phyloP scores from a whole-genome alignment of 2,888 invertebrate species.

The Portevinia maculata region DNA sequence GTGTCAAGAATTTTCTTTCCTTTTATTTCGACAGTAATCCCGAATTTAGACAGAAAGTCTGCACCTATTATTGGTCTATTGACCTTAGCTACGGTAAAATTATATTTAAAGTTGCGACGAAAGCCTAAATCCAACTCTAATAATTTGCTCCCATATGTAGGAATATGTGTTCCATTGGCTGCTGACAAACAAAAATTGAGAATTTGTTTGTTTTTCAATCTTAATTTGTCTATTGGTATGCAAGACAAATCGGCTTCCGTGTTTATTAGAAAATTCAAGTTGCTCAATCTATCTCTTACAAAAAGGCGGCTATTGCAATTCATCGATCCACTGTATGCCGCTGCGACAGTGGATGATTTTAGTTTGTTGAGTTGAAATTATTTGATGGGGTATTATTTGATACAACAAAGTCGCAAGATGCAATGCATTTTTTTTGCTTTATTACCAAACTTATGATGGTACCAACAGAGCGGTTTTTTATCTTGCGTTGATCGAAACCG shows the following conservation, averaged over 20 bases:
- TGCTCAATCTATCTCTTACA: not conserved
- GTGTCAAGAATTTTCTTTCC: constrained; percentile 18
- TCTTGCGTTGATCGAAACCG: not conserved
- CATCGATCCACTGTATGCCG: not conserved
- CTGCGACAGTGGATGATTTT: not conserved
- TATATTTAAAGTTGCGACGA: constrained; percentile 1
- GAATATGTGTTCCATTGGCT: constrained; percentile 18
- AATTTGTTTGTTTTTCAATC: not conserved
- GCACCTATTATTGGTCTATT: constrained; percentile 13
- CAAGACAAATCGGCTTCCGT: constrained; percentile 17
- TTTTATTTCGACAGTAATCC: too few relatives aligned
- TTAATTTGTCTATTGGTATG: constrained; percentile 7
- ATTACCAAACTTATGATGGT: not conserved
- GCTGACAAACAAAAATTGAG: not conserved
- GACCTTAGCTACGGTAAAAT: not conserved
- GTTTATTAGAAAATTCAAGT: constrained; percentile 13
- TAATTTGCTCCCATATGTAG: constrained; percentile 11
- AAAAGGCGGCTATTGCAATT: not conserved
- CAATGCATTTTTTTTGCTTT: not conserved
- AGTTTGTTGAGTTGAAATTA: constrained; percentile 12
- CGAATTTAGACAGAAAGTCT: too few relatives aligned
- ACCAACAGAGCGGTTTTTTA: not conserved
- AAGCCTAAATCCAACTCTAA: constrained; percentile 6
- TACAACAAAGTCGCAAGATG: not conserved
- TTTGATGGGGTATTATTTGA: not conserved